Conservation (phyloP, 2,113 vertebrate species). For the Notothenia coriiceps region DNA sequence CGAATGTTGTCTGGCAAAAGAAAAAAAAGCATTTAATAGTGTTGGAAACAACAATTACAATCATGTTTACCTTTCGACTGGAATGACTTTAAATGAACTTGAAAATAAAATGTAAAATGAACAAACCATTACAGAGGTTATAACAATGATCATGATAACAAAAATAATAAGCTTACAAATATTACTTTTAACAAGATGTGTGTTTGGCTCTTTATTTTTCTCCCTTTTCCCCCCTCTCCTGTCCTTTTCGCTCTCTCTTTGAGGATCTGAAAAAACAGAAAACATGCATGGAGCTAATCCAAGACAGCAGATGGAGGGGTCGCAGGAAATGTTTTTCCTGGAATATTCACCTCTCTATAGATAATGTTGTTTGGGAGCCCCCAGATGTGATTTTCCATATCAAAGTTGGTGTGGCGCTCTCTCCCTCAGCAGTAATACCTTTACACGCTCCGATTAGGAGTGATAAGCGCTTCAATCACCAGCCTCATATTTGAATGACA, state of each 20-base stretch:
- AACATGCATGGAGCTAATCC: conserved; percentile 58
- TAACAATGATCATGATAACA: conserved; percentile 83
- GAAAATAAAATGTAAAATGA: conserved; percentile 86
- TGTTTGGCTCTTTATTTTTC: conserved; percentile 70
- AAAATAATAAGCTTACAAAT: conserved; percentile 85
- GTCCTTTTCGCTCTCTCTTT: conserved; percentile 32
- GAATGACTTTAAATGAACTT: conserved; percentile 88
- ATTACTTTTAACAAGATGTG: conserved; percentile 80
- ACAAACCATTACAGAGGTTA: conserved; percentile 85
- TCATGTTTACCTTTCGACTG: conserved; percentile 88
- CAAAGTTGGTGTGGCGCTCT: conserved; percentile 57
- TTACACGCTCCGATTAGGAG: conserved; percentile 61
- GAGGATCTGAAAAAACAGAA: conserved; percentile 24
- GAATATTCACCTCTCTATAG: conserved; percentile 61
- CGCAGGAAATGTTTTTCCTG: conserved; percentile 33
- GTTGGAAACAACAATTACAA: conserved; percentile 87
- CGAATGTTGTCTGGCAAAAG: conserved; percentile 75
- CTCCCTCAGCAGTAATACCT: conserved; percentile 63
- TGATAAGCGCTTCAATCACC: conserved; percentile 70
- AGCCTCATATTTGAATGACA: conserved; percentile 59
- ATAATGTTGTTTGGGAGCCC: conserved; percentile 66
- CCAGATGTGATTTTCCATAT: conserved; percentile 75
- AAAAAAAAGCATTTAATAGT: conserved; percentile 87
- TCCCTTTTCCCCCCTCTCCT: conserved; percentile 5
- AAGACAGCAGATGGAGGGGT: conserved; percentile 49